These are phyloP conservation scores for Darevskia mixta DNA, from an alignment of 2,797 vertebrate species.

Conservation along the genomic window DNA sequence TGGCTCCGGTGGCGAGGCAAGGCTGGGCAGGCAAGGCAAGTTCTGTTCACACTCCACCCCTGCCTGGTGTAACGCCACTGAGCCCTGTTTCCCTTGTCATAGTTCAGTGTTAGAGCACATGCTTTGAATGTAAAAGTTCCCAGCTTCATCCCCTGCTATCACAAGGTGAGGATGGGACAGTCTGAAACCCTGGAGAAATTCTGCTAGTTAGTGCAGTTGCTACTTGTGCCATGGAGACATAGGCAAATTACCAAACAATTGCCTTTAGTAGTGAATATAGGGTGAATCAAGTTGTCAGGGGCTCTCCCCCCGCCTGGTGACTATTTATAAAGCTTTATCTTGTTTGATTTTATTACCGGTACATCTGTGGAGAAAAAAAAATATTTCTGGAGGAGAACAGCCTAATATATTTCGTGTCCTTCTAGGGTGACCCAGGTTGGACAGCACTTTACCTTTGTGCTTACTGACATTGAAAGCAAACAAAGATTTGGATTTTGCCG, in stretches of 20 bases:
- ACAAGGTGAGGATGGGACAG: background rate
- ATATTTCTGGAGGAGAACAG: background rate
- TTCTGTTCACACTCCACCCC: too few relatives aligned
- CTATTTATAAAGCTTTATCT: background rate
- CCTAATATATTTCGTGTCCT: constrained; percentile 36
- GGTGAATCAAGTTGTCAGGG: constrained; percentile 48
- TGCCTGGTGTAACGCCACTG: too few relatives aligned
- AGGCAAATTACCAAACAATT: background rate
- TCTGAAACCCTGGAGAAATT: background rate
- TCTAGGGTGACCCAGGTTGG: constrained; percentile 93
- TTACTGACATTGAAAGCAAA: constrained; percentile 96
- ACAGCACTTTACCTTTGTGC: constrained; percentile 97
- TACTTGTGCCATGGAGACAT: background rate
- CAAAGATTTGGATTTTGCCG: constrained; percentile 98
- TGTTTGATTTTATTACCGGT: background rate
- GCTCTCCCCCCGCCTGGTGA: background rate
- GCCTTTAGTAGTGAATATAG: background rate
- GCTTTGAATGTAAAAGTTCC: background rate
- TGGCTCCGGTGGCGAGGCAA: too few relatives aligned
- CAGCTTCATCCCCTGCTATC: background rate
- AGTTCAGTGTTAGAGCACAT: background rate
- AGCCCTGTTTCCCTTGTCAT: background rate
- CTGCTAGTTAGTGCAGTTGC: background rate
- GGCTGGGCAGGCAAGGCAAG: too few relatives aligned
- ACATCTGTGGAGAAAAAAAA: background rate